phyloP scores from a whole-genome alignment of 2,797 vertebrate species.

The Gallirallus australis region DNA sequence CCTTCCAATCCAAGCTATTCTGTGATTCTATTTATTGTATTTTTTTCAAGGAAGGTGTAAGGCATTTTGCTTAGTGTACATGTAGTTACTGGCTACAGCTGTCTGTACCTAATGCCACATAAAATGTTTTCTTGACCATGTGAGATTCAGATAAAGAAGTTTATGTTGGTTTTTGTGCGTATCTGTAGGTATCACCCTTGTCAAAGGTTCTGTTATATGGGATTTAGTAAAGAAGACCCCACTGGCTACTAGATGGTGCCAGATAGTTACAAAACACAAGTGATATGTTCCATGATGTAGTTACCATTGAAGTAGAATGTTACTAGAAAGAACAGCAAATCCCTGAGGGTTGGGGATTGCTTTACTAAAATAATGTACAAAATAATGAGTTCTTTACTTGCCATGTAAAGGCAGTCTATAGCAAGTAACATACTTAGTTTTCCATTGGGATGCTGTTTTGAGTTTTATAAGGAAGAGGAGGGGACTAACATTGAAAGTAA shows the following conservation, averaged over 20 bases:
- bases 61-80: background rate
- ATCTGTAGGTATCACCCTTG: background rate
- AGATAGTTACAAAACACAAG: slow-evolving; percentile 54
- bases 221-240: background rate
- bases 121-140: background rate
- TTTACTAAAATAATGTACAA: background rate
- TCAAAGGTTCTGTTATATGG: background rate
- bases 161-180: background rate
- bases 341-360: background rate
- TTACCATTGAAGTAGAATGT: background rate
- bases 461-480: background rate
- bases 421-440: background rate
- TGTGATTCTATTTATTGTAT: background rate
- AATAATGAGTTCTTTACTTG: background rate
- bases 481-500: background rate
- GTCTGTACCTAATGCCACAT: background rate
- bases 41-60: background rate
- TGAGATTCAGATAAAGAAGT: background rate
- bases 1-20: too few relatives aligned
- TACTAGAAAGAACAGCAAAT: background rate
- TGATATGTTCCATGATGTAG: background rate
- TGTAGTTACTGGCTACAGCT: background rate
- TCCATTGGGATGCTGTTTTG: background rate
- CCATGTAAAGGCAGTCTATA: background rate
- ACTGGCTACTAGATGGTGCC: slow-evolving; percentile 70